A percentile compares a stretch with the other conserved stretches of the same genome.
Conservation (phyloP, 92 coral and sea anemone genomes). For the Phenganax stokvisi region DNA sequence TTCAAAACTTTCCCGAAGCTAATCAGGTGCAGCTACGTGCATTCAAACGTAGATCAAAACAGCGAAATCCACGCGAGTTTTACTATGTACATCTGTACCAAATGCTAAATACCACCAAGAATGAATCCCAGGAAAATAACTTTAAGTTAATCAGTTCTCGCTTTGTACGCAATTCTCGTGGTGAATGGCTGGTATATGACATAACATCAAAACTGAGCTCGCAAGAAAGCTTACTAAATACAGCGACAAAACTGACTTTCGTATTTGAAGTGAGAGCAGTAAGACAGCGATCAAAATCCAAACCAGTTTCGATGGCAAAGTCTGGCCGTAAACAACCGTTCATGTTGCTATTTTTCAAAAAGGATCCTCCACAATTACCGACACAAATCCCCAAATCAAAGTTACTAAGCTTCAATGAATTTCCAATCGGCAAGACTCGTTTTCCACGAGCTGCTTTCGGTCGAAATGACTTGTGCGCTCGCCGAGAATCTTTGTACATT, state of each 20-base stretch:
- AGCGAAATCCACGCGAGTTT: slow-evolving; percentile 44
- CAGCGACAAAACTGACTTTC: slow-evolving; percentile 56
- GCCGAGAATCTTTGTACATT: slow-evolving; percentile 68
- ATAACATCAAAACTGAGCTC: slow-evolving; percentile 64
- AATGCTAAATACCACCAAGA: slow-evolving; percentile 48
- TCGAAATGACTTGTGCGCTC: slow-evolving; percentile 45
- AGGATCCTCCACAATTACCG: background rate
- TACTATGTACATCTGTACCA: slow-evolving; percentile 69
- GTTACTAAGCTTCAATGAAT: background rate
- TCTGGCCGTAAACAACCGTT: slow-evolving; percentile 91
- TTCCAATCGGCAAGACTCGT: slow-evolving; percentile 7
- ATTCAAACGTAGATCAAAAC: slow-evolving; percentile 82
- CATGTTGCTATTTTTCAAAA: slow-evolving; percentile 39
- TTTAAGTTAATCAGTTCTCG: slow-evolving; percentile 59
- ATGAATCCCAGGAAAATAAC: slow-evolving; percentile 36
- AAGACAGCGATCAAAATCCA: slow-evolving; percentile 58
- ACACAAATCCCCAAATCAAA: background rate
- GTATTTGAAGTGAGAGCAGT: slow-evolving; percentile 65
- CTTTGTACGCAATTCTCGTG: slow-evolving; percentile 49
- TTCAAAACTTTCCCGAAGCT: slow-evolving; percentile 55
- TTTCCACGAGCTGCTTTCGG: background rate
- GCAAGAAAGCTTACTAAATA: background rate
- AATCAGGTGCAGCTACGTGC: slow-evolving; percentile 68
- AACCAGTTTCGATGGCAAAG: slow-evolving; percentile 67
- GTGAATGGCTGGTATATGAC: slow-evolving; percentile 82